Base-by-base conservation (phyloP, 2,113 vertebrate species). In the Macaca mulatta region DNA sequence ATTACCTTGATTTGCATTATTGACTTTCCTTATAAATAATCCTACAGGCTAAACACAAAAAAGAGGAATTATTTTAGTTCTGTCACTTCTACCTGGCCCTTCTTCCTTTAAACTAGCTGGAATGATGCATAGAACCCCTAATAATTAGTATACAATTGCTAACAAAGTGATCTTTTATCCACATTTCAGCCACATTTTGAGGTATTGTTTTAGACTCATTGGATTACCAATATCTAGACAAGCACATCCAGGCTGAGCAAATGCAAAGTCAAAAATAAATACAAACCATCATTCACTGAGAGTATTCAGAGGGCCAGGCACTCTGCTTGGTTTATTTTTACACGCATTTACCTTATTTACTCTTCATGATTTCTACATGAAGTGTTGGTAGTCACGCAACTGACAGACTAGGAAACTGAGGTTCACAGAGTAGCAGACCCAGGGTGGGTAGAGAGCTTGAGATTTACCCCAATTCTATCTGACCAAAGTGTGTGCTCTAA, bases 341-440 rank as follows among this genome's bases (percentile, higher is more conserved):
- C 2, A 27, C 1, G 1, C 10, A 40, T 45, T 40, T 52, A 35
- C 67, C 4, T 86, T 45, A 32, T 25, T 69, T 27, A 52, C 8
- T 92, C 32, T 55, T 86, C 69, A 6, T 5, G 30, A 61, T 0
- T 9, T 18, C 11, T 12, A 10, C 8, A 11, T 27, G 55, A 72
- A 84, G 11, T 35, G 7, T 22, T 81, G 45, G 20, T 72, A 55
- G 50, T 64, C 89, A 67, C 64, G 38, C 61, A 96, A 2, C 11
- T 84, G 35, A 67, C 57, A 96, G 90, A 92, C 22, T 35, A 57
- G 61, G 80, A 92, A 59, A 87, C 55, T 90, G 84, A 93, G 57
- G 11, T 48, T 67, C 27, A 92, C 12, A 93, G 8, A 82, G 7
- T 45, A 57, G 57, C 0, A 59, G 17, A 6, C 4, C 4, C 22